A percentile compares a stretch with the other conserved stretches of the same genome.
phyloP scores from a whole-genome alignment of 2,113 vertebrate genomes.

The Phodopus roborovskii region DNA sequence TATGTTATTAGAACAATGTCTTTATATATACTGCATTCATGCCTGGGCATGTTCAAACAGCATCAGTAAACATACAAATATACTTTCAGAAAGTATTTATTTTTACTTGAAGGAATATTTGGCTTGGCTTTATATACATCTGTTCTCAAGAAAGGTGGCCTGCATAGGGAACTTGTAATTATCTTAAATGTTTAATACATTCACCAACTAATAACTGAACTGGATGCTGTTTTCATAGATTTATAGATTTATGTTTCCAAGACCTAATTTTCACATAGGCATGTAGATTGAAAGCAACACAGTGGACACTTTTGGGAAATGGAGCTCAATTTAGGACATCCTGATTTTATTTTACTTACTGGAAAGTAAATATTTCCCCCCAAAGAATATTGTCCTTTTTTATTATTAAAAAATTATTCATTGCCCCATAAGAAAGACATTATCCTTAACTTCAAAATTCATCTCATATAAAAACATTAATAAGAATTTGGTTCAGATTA shows the following conservation, averaged over 20 bases:
- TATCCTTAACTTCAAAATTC: not conserved
- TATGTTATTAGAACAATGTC: too few species aligned
- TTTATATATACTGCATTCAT: too few species aligned
- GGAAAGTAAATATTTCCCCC: not conserved
- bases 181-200: not conserved
- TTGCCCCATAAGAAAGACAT: not conserved
- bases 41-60: too few species aligned
- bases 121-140: not conserved
- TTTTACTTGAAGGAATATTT: not conserved
- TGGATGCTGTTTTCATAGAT: not conserved
- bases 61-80: not conserved
- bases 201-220: not conserved
- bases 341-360: not conserved
- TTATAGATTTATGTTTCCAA: not conserved
- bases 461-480: not conserved
- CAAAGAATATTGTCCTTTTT: not conserved
- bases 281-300: too few species aligned
- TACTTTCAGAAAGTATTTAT: not conserved
- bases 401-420: not conserved
- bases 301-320: not conserved
- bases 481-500: not conserved
- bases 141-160: not conserved
- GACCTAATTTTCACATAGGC: not conserved
- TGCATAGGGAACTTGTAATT: not conserved
- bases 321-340: not conserved